Base-by-base conservation (phyloP, 2,888 invertebrate genomes). In the Sphaerophoria taeniata region DNA sequence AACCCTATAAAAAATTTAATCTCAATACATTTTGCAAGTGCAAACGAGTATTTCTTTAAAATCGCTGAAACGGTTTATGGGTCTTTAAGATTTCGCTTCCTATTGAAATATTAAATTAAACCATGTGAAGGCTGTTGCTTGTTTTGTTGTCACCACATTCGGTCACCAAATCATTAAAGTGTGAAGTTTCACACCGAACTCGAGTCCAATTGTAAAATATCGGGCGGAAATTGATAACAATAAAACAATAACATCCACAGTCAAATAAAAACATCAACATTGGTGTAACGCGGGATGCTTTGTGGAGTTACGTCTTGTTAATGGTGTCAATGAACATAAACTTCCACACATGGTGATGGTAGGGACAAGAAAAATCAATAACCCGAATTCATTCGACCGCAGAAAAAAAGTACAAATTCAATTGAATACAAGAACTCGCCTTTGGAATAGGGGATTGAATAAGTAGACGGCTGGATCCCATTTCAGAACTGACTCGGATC, bases 141-240 rank as follows among this genome's bases (percentile, higher is more conserved):
- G n/a, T n/a, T n/a, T 58, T 58, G 11, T 39, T 14, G 53, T 53
- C 39, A 34, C 36, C 51, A 43, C 39, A 53, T 67, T 67, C 43
- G 53, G n/a, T 67, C 67, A 53, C 61, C 76, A 71, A 75, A 85
- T 77, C 76, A 85, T 85, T 85, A 90, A 88, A 90, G 91, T 91
- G 91, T 91, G 91, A 91, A 91, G 91, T 91, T 91, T 91, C 91
- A 91, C 91, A 91, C 91, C 91, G 89, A 89, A 90, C 53, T 14
- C 61, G 9, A 61, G 36, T 70, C 53, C 14, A 45, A 34, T 65
- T 49, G 65, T 65, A 65, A 65, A 49, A 49, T 85, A 85, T 85
- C 74, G 72, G 43, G 73, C 85, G 85, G 81, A 85, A 85, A 85
- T 77, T 81, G 63, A 81, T 71, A 16, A 85, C 76, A 85, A 85